Percentiles rank a stretch among this genome's conserved stretches.
phyloP scores from a whole-genome alignment of 1,140 invertebrate genomes.

The Delia radicum region DNA sequence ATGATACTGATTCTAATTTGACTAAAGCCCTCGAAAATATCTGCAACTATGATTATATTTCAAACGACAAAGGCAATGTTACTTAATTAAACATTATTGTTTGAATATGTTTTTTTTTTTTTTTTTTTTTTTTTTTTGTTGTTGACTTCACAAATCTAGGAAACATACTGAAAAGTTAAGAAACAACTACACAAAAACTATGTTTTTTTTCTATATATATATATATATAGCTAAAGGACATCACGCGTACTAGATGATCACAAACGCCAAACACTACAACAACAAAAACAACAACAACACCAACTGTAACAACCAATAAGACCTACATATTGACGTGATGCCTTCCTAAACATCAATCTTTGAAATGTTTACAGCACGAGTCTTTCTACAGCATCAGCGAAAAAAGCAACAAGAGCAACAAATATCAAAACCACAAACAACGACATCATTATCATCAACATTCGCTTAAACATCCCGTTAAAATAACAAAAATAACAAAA shows the following conservation, averaged over 20 bases:
- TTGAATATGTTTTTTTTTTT: no score
- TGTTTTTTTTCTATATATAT: no score
- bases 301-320: background rate
- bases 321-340: constrained; percentile 17
- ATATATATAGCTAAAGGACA: constrained; percentile 14
- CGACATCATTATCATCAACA: background rate
- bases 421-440: background rate
- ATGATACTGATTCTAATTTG: no score
- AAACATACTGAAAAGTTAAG: no score
- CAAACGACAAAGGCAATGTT: no score
- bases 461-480: background rate
- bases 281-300: background rate
- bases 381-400: background rate
- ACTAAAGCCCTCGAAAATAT: no score
- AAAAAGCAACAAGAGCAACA: background rate
- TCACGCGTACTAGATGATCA: constrained; percentile 13
- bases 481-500: background rate
- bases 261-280: background rate
- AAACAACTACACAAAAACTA: no score
- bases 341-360: constrained; percentile 10
- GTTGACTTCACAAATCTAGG: no score
- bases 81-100: no score
- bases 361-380: background rate
- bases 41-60: no score
- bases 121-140: no score